These are phyloP conservation scores for Scaeva pyrastri DNA, from an alignment of 2,888 invertebrate species.

Conservation along the genomic window DNA sequence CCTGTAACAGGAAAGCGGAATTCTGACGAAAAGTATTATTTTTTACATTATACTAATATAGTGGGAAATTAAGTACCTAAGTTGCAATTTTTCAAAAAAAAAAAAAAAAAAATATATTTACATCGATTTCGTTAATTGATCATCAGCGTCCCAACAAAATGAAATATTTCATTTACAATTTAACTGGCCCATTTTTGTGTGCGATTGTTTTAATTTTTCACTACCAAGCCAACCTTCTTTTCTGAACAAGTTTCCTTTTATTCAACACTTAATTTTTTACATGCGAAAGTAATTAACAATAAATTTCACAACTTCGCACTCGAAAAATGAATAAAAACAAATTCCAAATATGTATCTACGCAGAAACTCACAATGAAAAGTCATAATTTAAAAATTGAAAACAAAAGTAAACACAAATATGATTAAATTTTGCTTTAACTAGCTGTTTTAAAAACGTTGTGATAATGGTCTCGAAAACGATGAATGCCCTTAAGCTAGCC, in stretches of 20 bases:
- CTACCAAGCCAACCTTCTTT: too few species aligned
- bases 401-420: constrained; percentile 1
- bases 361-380: constrained; percentile 5
- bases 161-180: too few species aligned
- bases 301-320: constrained; percentile 8
- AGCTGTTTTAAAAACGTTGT: constrained; percentile 1
- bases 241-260: neutral
- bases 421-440: neutral
- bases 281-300: constrained; percentile 8
- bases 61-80: too few species aligned
- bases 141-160: too few species aligned
- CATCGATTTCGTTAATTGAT: too few species aligned
- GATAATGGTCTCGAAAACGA: neutral
- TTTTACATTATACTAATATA: too few species aligned
- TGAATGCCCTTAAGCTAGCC: constrained; percentile 14
- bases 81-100: too few species aligned
- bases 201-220: too few species aligned
- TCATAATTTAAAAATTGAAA: constrained; percentile 5
- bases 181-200: too few species aligned
- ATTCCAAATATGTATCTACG: neutral
- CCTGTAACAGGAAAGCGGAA: too few species aligned
- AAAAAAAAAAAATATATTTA: too few species aligned
- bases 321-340: neutral
- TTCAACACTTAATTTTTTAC: neutral
- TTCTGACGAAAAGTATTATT: too few species aligned